Percentiles rank a stretch among this genome's conserved stretches.
Evolutionary conservation across 1,140 invertebrate species (phyloP).

Genomic region (Paramacrobiotus metropolitanus): DNA sequence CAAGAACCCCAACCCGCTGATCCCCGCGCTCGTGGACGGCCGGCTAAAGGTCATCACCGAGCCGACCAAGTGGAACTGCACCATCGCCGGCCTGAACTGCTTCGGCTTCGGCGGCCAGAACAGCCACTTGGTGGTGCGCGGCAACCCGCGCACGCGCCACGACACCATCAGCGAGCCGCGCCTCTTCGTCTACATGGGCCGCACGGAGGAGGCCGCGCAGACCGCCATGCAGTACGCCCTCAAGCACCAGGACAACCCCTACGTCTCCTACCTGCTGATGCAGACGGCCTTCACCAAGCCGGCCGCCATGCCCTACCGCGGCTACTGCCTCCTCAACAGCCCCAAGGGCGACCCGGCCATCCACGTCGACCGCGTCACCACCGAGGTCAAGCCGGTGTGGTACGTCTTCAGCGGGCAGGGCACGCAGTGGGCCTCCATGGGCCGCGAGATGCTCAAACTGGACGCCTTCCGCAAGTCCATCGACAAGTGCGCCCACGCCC

Average conservation of each 20-base stretch:
- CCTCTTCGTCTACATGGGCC: conserved; percentile 49
- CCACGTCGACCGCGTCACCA: conserved; percentile 8
- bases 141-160: conserved; percentile 34
- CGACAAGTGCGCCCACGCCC: conserved; percentile 40
- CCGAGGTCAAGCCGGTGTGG: neutral
- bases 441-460: conserved; percentile 48
- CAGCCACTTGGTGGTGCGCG: conserved; percentile 61
- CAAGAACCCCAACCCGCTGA: conserved; percentile 56
- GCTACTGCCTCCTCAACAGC: conserved; percentile 41
- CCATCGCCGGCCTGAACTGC: conserved; percentile 64
- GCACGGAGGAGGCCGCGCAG: conserved; percentile 54
- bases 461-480: conserved; percentile 54
- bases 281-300: conserved; percentile 10
- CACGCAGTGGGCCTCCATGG: conserved; percentile 86
- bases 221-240: conserved; percentile 35
- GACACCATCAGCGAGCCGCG: conserved; percentile 27
- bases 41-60: conserved; percentile 44
- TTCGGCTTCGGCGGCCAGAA: conserved; percentile 96
- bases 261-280: conserved; percentile 16
- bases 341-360: conserved; percentile 6
- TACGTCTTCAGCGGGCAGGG: conserved; percentile 30
- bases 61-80: conserved; percentile 53
- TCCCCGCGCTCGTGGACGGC: conserved; percentile 61
- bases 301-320: conserved; percentile 38
- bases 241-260: conserved; percentile 16